Evolutionary conservation across 2,888 invertebrate species (phyloP).

Genomic region (Sicus ferrugineus): DNA sequence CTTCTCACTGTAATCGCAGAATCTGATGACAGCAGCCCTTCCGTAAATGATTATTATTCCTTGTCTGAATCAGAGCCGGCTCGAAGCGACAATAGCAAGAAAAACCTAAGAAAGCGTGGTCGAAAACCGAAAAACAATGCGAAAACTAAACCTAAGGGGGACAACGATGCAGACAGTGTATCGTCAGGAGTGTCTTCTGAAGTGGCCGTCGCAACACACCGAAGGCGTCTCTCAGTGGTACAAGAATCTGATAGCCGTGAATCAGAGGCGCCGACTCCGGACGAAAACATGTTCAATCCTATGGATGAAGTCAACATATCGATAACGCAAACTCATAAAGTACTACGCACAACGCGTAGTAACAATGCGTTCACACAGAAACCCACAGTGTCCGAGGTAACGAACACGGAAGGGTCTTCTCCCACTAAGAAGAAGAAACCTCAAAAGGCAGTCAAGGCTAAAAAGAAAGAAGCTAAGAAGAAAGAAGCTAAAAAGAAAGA

Average conservation of each 20-base stretch:
- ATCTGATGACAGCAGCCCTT: too few species aligned
- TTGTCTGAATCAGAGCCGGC: too few species aligned
- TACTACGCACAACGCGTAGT: constrained; percentile 3
- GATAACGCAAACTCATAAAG: not conserved
- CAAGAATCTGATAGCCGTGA: constrained; percentile 7
- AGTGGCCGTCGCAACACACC: not conserved
- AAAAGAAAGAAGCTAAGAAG: constrained; percentile 1
- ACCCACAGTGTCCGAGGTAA: not conserved
- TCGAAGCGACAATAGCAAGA: too few species aligned
- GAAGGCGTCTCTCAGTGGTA: not conserved
- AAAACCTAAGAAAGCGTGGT: too few species aligned
- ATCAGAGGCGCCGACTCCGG: not conserved
- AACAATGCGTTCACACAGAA: too few species aligned
- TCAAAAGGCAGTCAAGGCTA: not conserved
- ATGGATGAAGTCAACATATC: constrained; percentile 20
- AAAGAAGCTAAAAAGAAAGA: not conserved
- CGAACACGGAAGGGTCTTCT: not conserved
- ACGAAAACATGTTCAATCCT: not conserved
- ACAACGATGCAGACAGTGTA: not conserved
- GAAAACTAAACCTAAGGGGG: not conserved
- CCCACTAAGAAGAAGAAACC: not conserved
- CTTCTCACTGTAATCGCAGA: not conserved
- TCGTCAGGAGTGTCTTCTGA: not conserved
- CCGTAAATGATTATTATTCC: too few species aligned
- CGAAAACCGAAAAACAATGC: too few species aligned